These are phyloP conservation scores for Chaetodon trifascialis DNA, from an alignment of 2,113 vertebrate genomes.

Conservation along the genomic window DNA sequence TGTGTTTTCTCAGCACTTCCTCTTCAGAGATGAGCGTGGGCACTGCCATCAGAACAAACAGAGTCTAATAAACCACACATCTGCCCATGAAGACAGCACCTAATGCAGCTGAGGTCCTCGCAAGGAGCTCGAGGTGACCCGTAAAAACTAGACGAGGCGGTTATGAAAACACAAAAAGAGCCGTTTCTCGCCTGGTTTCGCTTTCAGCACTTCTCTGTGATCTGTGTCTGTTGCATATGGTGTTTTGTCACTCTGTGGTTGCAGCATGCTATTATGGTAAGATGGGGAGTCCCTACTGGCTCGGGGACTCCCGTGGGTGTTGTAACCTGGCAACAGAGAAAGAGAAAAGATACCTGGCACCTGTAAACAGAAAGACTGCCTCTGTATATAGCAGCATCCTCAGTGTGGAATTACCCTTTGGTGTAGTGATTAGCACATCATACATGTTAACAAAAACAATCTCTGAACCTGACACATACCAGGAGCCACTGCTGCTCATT, in stretches of 20 bases:
- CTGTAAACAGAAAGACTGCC: conserved; percentile 6
- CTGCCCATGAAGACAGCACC: background rate
- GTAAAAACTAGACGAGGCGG: background rate
- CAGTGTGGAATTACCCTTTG: conserved; percentile 65
- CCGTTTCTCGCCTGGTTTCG: conserved; percentile 34
- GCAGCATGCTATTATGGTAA: conserved; percentile 11
- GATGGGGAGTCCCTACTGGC: conserved; percentile 63
- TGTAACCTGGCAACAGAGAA: conserved; percentile 43
- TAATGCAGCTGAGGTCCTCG: background rate
- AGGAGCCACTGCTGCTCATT: background rate
- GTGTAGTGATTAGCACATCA: background rate
- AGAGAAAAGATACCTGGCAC: background rate
- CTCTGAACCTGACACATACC: background rate
- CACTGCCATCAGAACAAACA: background rate
- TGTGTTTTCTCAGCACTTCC: background rate
- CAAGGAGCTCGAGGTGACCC: background rate
- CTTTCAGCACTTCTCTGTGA: conserved; percentile 32
- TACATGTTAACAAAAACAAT: background rate
- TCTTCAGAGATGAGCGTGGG: background rate
- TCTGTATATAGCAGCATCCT: conserved; percentile 5
- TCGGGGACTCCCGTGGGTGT: conserved; percentile 79
- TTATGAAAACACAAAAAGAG: background rate
- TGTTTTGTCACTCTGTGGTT: conserved; percentile 25
- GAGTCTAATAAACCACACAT: background rate
- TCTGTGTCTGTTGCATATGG: background rate